Base-by-base conservation (phyloP, 2,797 vertebrate species). In the Myotis vivesi region DNA sequence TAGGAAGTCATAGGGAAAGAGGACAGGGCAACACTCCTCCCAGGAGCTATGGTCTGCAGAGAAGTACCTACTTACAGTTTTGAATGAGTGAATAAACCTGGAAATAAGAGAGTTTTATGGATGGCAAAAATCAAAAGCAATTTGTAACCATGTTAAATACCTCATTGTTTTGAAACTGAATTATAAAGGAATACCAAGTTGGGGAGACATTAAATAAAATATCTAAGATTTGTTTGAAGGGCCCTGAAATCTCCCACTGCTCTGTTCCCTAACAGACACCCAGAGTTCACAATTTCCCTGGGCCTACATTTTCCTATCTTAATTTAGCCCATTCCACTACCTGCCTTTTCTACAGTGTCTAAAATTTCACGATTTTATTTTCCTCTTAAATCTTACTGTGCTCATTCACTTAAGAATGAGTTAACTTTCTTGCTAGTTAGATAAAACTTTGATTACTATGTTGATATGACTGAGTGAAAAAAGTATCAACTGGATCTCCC, bases 91-190 rank as follows among this genome's bases (percentile, higher is more conserved):
- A 64, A 36, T 16, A 55, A 41, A 62, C 2, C 6, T 38, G 1
- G 22, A 16, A 66, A 81, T 23, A 83, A 30, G 36, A 81, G 16
- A 68, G 9, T 46, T 84, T 68, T 55, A 46, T 10, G 20, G 8
- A 62, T n/a, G 10, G 16, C 49, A 30, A 30, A 57, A 71, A 83
- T 25, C 2, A 23, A 44, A 51, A 84, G 23, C 0, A 3, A 16
- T 36, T n/a, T 80, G 19, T 64, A 51, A 44, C 19, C 23, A 38
- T 6, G 1, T 51, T 25, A 59, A 88, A 62, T 62, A 0, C 1
- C 8, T 82, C n/a, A n/a, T n/a, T 5, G 6, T 71, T 85, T 95
- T 91, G 19, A 79, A 79, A 64, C 3, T 36, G 22, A 84, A 79
- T 55, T 85, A 49, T 57, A 85, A 69, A 53, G 28, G n/a, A 64